Evolutionary conservation across 1,140 invertebrate genomes (phyloP), one percentile per base, ranked within the genome.

Genomic region (Sminthurinus signatus): DNA sequence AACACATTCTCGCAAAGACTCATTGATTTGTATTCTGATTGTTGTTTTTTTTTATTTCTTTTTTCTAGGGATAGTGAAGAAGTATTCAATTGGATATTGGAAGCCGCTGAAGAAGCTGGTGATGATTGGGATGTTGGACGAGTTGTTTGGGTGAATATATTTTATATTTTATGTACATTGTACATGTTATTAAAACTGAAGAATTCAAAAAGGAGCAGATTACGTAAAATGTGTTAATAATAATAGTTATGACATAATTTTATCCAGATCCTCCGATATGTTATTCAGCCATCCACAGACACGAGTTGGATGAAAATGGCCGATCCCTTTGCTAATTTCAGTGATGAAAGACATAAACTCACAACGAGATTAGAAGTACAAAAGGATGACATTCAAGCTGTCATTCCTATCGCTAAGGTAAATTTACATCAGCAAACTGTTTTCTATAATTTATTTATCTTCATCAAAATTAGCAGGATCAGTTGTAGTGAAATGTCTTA

Each of bases 351-450:
- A 75, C 83, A 80, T 43, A 91, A 89, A 74, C 76, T 89, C n/a
- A 85, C 86, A 48, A 87, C 88, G 3, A 80, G 88, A 65, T 81
- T 95, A 2, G 88, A 93, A 74, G 89, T 95, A 69, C 89, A 93
- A 74, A 95, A 95, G 76, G 93, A 96, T 75, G 89, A 94, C 74
- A 91, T 93, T 42, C 91, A 96, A 78, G 88, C 91, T 1, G 91
- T 96, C 28, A 80, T 96, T 27, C 91, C 93, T 5, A 94, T 96
- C 74, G 90, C 93, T 36, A 96, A 96, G 86, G 91, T 93, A 56
- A 5, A 36, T 8, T 36, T n/a, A n/a, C n/a, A n/a, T n/a, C n/a
- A n/a, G n/a, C n/a, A n/a, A n/a, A n/a, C n/a, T n/a, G n/a, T n/a
- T n/a, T n/a, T n/a, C n/a, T n/a, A n/a, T n/a, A n/a, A n/a, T n/a